Evolutionary conservation across 2,888 invertebrate genomes (phyloP), one percentile per base, ranked within the genome.

Genomic region (Leptinotarsa rubiginosa): DNA sequence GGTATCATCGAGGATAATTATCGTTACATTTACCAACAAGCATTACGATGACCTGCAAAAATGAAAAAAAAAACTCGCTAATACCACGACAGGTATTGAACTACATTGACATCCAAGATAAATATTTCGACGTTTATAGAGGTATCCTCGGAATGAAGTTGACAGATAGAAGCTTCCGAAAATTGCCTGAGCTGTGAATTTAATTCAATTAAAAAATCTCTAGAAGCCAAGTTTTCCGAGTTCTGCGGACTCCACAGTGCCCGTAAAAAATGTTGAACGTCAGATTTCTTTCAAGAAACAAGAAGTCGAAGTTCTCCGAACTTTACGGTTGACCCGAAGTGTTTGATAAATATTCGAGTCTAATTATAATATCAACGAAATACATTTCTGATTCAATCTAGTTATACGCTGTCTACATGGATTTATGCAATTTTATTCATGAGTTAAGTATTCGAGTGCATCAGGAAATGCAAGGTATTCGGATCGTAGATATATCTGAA

Each of bases 391-490:
- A 62, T 62, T 41, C 62, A 41, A 62, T 62, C 31, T 62, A 31
- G n/a, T 41, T 62, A 62, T 25, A 62, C 15, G 62, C 20, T 62
- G 62, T 41, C 31, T 62, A 31, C 41, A 62, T 62, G 62, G 62
- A 62, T 31, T 62, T 62, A 62, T 62, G 62, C 41, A 62, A 62
- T 41, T 62, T 31, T 62, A 62, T 62, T 31, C 62, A 41, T 41
- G n/a, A 18, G 2, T 59, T 22, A 16, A 3, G 20, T 12, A 25
- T 41, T 31, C 16, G 31, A 62, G 62, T 62, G 62, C 62, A 62
- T 62, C 62, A 62, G 56, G 22, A 56, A 56, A 56, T 56, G 56
- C 56, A 56, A 22, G 20, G 22, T 15, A 56, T 56, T 56, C 20
- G 22, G 13, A 31, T 18, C 4, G 22, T 56, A n/a, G n/a, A n/a